Evolutionary conservation across 2,113 vertebrate species (phyloP), one percentile per base, ranked within the genome.

Genomic region (Martes martes): DNA sequence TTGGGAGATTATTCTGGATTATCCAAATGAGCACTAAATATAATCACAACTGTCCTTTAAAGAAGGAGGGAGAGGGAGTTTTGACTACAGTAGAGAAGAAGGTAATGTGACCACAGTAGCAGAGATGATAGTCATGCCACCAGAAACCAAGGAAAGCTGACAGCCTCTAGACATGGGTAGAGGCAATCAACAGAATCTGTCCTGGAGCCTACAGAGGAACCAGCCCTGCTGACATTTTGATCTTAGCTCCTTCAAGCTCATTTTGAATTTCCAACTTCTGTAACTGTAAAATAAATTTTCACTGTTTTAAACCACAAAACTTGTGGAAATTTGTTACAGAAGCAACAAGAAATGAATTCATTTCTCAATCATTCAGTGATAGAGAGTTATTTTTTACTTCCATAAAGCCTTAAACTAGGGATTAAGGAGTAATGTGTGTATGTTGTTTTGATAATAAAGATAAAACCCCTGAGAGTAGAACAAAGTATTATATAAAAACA

Each of bases 401-500:
- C 23, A 11, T 52, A 52, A 93, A 95, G 36, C 10, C 59, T 83
- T 91, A 42, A 67, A 69, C 31, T 74, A 59, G 18, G 42, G 2
- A 69, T 50, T 33, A 50, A 63, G 47, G 45, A 81, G 10, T 92
- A 33, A 90, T 79, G 10, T 76, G 21, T 82, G 0, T 33, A 63
- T 81, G 18, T 36, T 69, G n/a, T n/a, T 80, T 59, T 73, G 23
- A 83, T 95, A 36, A 87, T 74, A 85, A 88, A 92, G 13, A 73
- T 33, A 74, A 96, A 69, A 1, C 28, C 42, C 14, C 36, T 94
- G 16, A 85, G 6, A 59, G 18, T 11, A 84, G 23, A 89, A 80
- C 19, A 80, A 76, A 89, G 61, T 63, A 83, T 55, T 80, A 91
- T n/a, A 83, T 47, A 50, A 89, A 96, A 90, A 94, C 45, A 71